A percentile compares a stretch with the other conserved stretches of the same genome.
phyloP scores from a whole-genome alignment of 2,797 vertebrate species.

The Thunnus albacares region DNA sequence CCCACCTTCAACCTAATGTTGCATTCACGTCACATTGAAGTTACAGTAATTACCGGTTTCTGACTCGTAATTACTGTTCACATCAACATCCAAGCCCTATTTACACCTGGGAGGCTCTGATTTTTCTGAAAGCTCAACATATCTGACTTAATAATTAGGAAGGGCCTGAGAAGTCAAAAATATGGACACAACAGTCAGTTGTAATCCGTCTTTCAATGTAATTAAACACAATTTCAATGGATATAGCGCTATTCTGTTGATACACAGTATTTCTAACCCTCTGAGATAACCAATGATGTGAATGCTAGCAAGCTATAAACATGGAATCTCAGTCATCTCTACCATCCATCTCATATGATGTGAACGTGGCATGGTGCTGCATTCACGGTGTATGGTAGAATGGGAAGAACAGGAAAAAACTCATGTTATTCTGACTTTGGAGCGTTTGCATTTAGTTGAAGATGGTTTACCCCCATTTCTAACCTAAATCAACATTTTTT shows the following conservation, averaged over 20 bases:
- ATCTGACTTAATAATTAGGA: background rate
- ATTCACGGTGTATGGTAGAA: background rate
- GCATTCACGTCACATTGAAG: background rate
- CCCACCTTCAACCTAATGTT: background rate
- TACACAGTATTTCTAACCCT: background rate
- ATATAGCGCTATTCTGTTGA: background rate
- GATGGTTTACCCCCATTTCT: background rate
- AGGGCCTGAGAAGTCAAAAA: background rate
- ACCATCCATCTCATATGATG: background rate
- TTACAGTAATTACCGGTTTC: background rate
- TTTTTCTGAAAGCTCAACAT: background rate
- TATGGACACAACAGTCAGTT: background rate
- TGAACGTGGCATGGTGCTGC: background rate
- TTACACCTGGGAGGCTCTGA: background rate
- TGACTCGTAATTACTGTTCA: background rate
- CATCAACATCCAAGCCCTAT: background rate
- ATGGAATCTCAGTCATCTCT: too few relatives aligned
- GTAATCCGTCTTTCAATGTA: slow-evolving; percentile 1
- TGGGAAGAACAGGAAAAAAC: too few relatives aligned
- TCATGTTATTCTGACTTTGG: too few relatives aligned
- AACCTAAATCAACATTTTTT: too few relatives aligned
- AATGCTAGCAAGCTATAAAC: too few relatives aligned
- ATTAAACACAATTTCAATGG: background rate
- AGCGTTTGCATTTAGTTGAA: background rate
- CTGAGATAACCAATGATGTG: too few relatives aligned